Conservation (phyloP, 2,113 vertebrate genomes). For the Malurus alboscapulatus region DNA sequence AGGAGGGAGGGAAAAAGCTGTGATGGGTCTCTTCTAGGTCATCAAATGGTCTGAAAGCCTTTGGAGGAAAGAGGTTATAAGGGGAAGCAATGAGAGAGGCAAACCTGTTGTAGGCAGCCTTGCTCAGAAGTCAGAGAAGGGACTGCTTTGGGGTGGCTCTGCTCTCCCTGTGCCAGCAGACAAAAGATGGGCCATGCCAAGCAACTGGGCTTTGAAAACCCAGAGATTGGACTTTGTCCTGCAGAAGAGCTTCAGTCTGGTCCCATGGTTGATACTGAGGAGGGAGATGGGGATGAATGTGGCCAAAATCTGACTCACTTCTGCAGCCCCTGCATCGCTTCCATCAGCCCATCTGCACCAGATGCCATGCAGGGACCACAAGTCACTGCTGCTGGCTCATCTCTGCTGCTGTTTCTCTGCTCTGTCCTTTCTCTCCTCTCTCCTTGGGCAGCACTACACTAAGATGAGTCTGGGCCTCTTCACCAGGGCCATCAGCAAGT, state of each 20-base stretch:
- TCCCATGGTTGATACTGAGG: not conserved
- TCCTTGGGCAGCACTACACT: not conserved
- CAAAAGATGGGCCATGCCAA: not conserved
- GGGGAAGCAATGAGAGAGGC: rapidly evolving
- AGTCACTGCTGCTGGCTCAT: not conserved
- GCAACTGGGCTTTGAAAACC: not conserved
- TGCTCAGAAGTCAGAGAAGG: not conserved
- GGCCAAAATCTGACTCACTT: not conserved
- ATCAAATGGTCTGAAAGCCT: not conserved
- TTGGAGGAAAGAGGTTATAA: not conserved
- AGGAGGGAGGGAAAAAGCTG: not conserved
- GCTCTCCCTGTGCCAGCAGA: not conserved
- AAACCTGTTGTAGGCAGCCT: not conserved
- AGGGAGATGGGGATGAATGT: rapidly evolving
- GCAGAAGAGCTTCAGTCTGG: not conserved
- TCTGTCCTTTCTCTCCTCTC: not conserved
- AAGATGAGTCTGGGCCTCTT: not conserved
- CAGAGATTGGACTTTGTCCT: not conserved
- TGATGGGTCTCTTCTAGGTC: not conserved
- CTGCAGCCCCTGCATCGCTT: not conserved
- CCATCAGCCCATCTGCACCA: not conserved
- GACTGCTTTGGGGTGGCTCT: not conserved
- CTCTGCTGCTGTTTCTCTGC: not conserved
- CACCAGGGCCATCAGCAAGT: not conserved
- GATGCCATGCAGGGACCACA: rapidly evolving